A percentile compares a stretch with the other conserved stretches of the same genome.
These are phyloP conservation scores for Geotrypetes seraphini DNA, from an alignment of 2,797 vertebrate species.

Conservation along the genomic window DNA sequence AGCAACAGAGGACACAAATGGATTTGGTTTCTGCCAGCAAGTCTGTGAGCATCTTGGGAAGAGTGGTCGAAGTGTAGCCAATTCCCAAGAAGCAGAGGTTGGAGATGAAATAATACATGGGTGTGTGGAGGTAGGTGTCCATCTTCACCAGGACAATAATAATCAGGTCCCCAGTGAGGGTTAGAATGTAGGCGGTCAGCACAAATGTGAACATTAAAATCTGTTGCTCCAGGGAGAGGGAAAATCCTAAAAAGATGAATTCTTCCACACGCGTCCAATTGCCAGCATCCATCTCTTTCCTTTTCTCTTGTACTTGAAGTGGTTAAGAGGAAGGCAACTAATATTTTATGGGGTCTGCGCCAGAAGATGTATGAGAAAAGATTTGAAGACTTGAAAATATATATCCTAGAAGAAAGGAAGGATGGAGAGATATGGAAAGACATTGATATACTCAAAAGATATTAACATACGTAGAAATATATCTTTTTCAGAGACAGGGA, in stretches of 20 bases:
- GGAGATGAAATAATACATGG: constrained; percentile 9
- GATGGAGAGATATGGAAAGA: too few species aligned
- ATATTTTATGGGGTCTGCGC: too few species aligned
- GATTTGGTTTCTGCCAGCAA: constrained; percentile 2
- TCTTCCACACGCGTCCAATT: too few species aligned
- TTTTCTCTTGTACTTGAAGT: too few species aligned
- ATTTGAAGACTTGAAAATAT: too few species aligned
- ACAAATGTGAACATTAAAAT: constrained; percentile 3
- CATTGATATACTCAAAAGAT: too few species aligned
- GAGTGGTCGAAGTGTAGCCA: constrained; percentile 4
- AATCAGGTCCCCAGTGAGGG: constrained; percentile 5
- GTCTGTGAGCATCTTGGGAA: constrained; percentile 7
- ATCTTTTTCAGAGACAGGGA: too few species aligned
- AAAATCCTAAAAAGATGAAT: not conserved
- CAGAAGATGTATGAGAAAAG: too few species aligned
- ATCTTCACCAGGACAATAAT: constrained; percentile 5
- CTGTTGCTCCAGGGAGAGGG: not conserved
- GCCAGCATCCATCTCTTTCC: too few species aligned
- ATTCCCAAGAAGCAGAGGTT: constrained; percentile 24
- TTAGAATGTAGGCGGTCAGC: constrained; percentile 5
- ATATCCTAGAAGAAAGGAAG: too few species aligned
- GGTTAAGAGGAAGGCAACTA: too few species aligned
- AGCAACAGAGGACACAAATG: constrained; percentile 9
- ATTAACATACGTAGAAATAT: too few species aligned
- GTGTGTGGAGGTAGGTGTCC: not conserved